Evolutionary conservation across 2,113 vertebrate species (phyloP).

Genomic region (Stegostoma tigrinum): DNA sequence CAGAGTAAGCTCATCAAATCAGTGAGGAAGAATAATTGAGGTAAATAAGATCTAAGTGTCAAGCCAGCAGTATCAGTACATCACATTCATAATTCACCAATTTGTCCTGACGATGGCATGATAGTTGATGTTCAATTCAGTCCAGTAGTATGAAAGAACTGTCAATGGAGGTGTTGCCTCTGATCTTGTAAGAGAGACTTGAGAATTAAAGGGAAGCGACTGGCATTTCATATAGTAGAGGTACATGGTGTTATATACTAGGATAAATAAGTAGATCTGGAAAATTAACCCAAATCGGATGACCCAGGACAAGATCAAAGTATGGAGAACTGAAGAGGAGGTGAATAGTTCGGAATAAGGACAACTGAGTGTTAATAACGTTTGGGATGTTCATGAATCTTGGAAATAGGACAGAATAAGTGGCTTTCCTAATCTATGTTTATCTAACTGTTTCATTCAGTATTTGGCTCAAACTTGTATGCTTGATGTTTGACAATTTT

Average conservation of each 20-base stretch:
- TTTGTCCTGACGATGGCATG: not conserved
- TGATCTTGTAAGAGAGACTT: not conserved
- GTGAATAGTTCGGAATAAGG: not conserved
- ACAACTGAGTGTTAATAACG: not conserved
- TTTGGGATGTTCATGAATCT: not conserved
- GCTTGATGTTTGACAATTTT: too few species aligned
- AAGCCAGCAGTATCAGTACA: too few species aligned
- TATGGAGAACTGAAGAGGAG: not conserved
- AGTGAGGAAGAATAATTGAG: too few species aligned
- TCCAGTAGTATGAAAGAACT: not conserved
- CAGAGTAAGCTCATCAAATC: not conserved
- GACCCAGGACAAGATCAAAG: not conserved
- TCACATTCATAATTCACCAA: too few species aligned
- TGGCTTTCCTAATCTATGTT: too few species aligned
- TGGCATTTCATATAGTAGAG: not conserved
- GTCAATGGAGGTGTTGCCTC: not conserved
- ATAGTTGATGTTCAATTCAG: not conserved
- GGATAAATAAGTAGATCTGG: too few species aligned
- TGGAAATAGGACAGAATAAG: not conserved
- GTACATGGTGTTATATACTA: too few species aligned
- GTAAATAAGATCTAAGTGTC: too few species aligned
- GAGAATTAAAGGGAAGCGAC: not conserved
- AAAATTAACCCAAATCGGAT: too few species aligned
- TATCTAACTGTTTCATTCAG: too few species aligned
- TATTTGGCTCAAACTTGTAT: too few species aligned